Base-by-base conservation (phyloP, 2,888 invertebrate species). In the Drosophila nigricruria region DNA sequence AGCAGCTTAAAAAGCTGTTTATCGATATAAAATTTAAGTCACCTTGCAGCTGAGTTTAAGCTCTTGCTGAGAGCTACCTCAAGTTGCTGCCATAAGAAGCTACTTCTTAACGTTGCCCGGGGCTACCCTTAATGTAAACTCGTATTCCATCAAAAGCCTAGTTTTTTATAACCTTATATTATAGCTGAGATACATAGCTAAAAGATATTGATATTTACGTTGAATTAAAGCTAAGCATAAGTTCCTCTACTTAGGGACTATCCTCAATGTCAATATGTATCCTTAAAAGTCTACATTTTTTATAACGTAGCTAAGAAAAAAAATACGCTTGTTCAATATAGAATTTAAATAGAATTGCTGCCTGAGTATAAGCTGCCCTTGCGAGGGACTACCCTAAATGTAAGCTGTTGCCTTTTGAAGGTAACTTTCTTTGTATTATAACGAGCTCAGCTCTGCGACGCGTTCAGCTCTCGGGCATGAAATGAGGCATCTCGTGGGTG, bases 401-500 rank as follows among this genome's bases (percentile, higher is more conserved):
- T 5, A n/a, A 47, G 10, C 18, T 23, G 12, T 6, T 42, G 38
- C 23, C 52, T 62, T 65, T 36, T 38, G 57, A 53, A 70, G 57
- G 63, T 58, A 61, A 67, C 56, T 53, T 79, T 62, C 43, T 45
- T 71, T 52, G 20, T 43, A 42, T 40, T 66, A 43, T 70, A 73
- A 70, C 74, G 59, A 73, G 65, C 76, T 78, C 76, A 63, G 59
- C 78, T 61, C 62, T 40, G 61, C 58, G 36, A 59, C 54, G 62
- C 45, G 38, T 43, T 25, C 42, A 43, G 74, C 79, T 77, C 57
- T 74, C 49, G 66, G 69, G 67, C 80, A 76, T 80, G 66, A 79
- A 79, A 79, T 79, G 80, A 75, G 64, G 72, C 76, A 70, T 67
- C 72, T 73, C 61, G 45, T 70, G 77, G 70, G 65, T 68, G 75